Conservation (phyloP, 1,140 invertebrate species). For the Drosophila lini region DNA sequence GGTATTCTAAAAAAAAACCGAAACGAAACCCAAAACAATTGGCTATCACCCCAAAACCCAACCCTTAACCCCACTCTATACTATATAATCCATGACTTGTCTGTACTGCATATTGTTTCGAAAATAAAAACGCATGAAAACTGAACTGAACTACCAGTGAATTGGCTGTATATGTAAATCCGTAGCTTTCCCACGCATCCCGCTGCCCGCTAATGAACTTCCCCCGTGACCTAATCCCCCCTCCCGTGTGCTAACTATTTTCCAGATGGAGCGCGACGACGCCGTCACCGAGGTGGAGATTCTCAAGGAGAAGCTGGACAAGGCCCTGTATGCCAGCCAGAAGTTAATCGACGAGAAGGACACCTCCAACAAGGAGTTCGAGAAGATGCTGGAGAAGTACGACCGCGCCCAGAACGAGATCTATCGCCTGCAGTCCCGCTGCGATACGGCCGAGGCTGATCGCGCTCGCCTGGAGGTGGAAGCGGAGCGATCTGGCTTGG, state of each 20-base stretch:
- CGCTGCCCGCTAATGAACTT: constrained; percentile 3
- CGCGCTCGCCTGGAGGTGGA: constrained; percentile 94
- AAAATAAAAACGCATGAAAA: constrained; percentile 66
- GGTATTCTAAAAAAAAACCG: not conserved
- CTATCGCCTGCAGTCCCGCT: constrained; percentile 93
- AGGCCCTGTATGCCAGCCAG: constrained; percentile 90
- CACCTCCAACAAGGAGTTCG: constrained; percentile 94
- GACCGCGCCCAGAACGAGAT: constrained; percentile 95
- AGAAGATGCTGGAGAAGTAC: constrained; percentile 96
- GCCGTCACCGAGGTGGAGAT: constrained; percentile 93
- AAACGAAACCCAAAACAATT: constrained; percentile 44
- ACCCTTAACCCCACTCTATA: constrained; percentile 4
- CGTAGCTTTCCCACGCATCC: constrained; percentile 68
- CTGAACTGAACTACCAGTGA: constrained; percentile 63
- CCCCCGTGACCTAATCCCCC: not conserved
- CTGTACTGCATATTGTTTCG: constrained; percentile 58
- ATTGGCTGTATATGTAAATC: constrained; percentile 83
- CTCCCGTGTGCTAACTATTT: constrained; percentile 13
- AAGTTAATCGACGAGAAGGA: constrained; percentile 95
- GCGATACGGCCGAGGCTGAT: constrained; percentile 94
- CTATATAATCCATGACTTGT: constrained; percentile 36
- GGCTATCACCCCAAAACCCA: constrained; percentile 18
- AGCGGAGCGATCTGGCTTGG: constrained; percentile 92
- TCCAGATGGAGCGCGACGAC: constrained; percentile 93
- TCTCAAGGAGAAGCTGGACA: constrained; percentile 95